A percentile compares a stretch with the other conserved stretches of the same genome.
Evolutionary conservation across 92 coral and sea anemone genomes (phyloP).

Genomic region (Paramuricea clavata): DNA sequence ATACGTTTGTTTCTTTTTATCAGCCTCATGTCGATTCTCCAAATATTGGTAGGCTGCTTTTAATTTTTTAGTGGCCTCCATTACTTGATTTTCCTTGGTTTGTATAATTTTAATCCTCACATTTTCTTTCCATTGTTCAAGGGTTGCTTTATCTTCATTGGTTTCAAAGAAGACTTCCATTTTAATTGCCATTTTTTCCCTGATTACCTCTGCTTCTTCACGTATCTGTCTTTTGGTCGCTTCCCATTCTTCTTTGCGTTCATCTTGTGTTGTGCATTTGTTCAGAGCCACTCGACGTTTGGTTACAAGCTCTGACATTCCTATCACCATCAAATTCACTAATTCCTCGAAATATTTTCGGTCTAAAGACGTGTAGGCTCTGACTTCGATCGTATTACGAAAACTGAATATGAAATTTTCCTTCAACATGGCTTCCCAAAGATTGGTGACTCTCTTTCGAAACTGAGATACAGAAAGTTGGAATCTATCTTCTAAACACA

Average conservation of each 20-base stretch:
- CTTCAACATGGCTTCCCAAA: constrained; percentile 26
- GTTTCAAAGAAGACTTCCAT: constrained; percentile 36
- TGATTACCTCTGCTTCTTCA: neutral
- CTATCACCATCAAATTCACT: constrained; percentile 6
- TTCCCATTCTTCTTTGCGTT: neutral
- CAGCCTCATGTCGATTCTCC: constrained; percentile 23
- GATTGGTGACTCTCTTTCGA: neutral
- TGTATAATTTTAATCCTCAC: constrained; percentile 3
- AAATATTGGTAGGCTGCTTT: neutral
- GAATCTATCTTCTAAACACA: neutral
- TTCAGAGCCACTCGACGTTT: constrained; percentile 2
- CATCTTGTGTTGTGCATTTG: neutral
- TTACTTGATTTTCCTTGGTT: neutral
- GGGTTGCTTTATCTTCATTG: constrained; percentile 28
- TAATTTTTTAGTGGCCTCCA: neutral
- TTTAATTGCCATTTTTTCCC: neutral
- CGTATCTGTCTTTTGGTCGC: neutral
- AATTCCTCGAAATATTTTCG: constrained; percentile 24
- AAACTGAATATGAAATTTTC: constrained; percentile 41
- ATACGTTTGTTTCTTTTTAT: neutral
- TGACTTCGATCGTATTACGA: constrained; percentile 13
- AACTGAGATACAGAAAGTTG: constrained; percentile 7
- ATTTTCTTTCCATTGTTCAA: constrained; percentile 37
- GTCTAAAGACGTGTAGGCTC: constrained; percentile 24
- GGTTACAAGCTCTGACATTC: constrained; percentile 20